phyloP scores from a whole-genome alignment of 2,113 vertebrate genomes.

The Tragelaphus scriptus region DNA sequence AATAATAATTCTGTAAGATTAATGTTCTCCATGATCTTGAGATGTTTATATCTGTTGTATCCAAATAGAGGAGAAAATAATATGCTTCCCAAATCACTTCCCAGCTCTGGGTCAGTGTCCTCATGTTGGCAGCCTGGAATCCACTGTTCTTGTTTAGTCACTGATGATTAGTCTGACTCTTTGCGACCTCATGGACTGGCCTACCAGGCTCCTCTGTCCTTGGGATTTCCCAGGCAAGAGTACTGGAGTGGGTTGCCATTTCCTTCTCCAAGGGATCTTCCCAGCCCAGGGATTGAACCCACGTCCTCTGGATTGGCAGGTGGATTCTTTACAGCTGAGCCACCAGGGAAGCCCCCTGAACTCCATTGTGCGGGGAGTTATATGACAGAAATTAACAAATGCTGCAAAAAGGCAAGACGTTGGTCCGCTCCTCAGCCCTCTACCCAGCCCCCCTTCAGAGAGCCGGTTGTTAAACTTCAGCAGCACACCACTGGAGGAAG shows the following conservation, averaged over 20 bases:
- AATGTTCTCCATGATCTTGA: not conserved
- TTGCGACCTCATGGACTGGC: not conserved
- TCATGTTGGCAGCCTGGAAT: accelerated
- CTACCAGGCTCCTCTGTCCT: not conserved
- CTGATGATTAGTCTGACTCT: not conserved
- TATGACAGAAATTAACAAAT: too few relatives aligned
- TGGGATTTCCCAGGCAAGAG: not conserved
- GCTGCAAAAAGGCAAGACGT: accelerated
- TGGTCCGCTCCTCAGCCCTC: too few relatives aligned
- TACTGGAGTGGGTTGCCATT: not conserved
- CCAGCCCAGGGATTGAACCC: not conserved
- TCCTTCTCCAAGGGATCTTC: not conserved
- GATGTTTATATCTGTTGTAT: accelerated
- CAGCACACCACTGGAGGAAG: accelerated
- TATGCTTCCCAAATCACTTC: accelerated
- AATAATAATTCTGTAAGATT: accelerated
- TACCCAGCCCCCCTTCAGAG: accelerated
- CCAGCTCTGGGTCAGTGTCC: not conserved
- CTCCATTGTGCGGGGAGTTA: accelerated
- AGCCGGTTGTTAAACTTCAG: accelerated
- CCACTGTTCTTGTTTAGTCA: accelerated
- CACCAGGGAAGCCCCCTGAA: not conserved
- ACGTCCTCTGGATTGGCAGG: not conserved
- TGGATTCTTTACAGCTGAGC: not conserved
- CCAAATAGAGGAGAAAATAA: too few relatives aligned